Percentiles rank a stretch among this genome's conserved stretches.
Evolutionary conservation across 35 echinoderm and acorn worm species (phyloP).

Genomic region (Anneissia japonica): DNA sequence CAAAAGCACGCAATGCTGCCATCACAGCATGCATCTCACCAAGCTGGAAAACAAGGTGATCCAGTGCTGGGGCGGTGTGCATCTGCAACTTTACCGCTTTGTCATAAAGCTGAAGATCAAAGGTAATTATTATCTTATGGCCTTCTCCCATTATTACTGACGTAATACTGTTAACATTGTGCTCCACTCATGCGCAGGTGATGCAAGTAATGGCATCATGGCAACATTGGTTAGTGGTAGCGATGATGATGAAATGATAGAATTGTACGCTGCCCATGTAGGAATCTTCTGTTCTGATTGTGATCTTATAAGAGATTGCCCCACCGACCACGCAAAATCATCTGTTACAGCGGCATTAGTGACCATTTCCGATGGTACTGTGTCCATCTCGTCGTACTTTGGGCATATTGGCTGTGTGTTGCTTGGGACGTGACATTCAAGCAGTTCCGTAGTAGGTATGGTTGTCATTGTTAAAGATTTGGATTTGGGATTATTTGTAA

Average conservation of each 20-base stretch:
- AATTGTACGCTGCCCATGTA: constrained; percentile 1
- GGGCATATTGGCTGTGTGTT: no score
- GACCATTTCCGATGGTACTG: no score
- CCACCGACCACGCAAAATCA: background rate
- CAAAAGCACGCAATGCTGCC: constrained; percentile 35
- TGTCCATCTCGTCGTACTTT: no score
- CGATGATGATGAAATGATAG: background rate
- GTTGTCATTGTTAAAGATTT: background rate
- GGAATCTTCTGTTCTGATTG: background rate
- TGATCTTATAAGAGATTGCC: background rate
- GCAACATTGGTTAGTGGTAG: background rate
- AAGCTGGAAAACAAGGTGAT: no score
- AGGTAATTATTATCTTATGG: background rate
- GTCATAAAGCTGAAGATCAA: no score
- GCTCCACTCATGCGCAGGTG: background rate
- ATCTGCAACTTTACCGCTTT: no score
- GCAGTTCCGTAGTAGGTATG: background rate
- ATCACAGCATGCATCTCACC: constrained; percentile 40
- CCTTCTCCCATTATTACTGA: background rate
- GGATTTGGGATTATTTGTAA: no score
- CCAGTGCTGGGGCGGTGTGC: no score
- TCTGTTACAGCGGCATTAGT: background rate
- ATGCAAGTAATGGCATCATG: background rate
- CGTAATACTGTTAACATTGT: background rate
- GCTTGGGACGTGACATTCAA: no score